Conservation (phyloP, 2,113 vertebrate genomes). For the Callocephalon fimbriatum region DNA sequence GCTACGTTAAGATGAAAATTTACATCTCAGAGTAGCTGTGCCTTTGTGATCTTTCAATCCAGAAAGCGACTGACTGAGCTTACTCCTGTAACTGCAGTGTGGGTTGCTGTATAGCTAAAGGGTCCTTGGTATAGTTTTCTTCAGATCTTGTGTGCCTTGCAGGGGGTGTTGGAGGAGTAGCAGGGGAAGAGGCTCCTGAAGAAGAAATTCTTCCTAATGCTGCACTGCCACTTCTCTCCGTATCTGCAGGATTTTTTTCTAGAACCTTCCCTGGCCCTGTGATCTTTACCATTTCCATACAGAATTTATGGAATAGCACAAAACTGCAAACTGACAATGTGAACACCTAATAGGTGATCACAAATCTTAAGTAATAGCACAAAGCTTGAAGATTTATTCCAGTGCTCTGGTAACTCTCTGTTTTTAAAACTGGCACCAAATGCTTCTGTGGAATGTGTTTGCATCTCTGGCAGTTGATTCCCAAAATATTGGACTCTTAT, state of each 20-base stretch:
- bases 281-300: neutral
- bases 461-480: neutral
- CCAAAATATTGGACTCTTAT: neutral
- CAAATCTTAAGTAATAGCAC: neutral
- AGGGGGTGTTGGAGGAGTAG: neutral
- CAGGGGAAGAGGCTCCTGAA: neutral
- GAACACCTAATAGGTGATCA: neutral
- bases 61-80: neutral
- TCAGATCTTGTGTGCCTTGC: neutral
- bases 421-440: neutral
- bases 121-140: neutral
- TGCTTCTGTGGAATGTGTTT: neutral
- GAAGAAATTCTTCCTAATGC: neutral
- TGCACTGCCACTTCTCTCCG: neutral
- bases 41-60: neutral
- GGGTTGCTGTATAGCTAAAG: neutral
- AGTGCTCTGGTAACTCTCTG: neutral
- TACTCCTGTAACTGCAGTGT: neutral
- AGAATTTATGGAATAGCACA: neutral
- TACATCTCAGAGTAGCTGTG: neutral
- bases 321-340: neutral
- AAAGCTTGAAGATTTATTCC: neutral
- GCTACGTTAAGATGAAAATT: neutral
- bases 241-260: neutral
- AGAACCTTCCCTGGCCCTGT: neutral